Evolutionary conservation across 23 tunicate species (phyloP), one percentile per base, ranked within the genome.

Genomic region (Oikopleura dioica): DNA sequence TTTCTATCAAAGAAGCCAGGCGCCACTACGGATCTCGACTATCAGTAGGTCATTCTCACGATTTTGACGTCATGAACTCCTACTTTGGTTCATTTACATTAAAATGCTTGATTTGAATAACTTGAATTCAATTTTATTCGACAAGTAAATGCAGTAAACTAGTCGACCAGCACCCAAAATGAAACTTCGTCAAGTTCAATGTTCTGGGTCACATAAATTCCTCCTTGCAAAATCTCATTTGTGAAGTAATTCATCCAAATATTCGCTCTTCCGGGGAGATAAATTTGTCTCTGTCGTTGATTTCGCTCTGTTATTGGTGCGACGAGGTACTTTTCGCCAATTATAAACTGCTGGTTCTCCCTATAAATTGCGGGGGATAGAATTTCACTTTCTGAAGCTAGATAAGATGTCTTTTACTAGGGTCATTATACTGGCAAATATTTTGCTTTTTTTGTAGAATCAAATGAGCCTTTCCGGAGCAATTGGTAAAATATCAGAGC

Each of bases 321-420:
- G 4, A 86, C 95, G 51, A 86, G 75, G 59, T 82, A 86, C 50
- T 68, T 68, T 36, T 80, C 83, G 26, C 86, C 95, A 0, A 86
- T 83, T n/a, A 86, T 35, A 44, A 86, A 86, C 75, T 86, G 69
- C 51, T 86, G 83, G 77, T 69, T 69, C 38, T 76, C 35, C 0
- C 58, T 75, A 72, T 82, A 79, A 21, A 85, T 81, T 35, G 9
- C 63, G 0, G 2, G 21, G 16, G 4, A 23, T 24, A 12, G 33
- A 2, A 63, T 63, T 63, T 63, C 72, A 28, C 33, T 63, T 63
- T 63, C 33, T 16, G 72, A 16, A 2, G 72, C 72, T 2, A 63
- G 33, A 63, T 12, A 63, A 63, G n/a, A n/a, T n/a, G n/a, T n/a
- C n/a, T n/a, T n/a, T 31, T 63, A 44, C 9, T 16, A 9, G 55